Percentiles rank a stretch among this genome's conserved stretches.
phyloP scores from a whole-genome alignment of 2,113 vertebrate species.

The Apus apus region DNA sequence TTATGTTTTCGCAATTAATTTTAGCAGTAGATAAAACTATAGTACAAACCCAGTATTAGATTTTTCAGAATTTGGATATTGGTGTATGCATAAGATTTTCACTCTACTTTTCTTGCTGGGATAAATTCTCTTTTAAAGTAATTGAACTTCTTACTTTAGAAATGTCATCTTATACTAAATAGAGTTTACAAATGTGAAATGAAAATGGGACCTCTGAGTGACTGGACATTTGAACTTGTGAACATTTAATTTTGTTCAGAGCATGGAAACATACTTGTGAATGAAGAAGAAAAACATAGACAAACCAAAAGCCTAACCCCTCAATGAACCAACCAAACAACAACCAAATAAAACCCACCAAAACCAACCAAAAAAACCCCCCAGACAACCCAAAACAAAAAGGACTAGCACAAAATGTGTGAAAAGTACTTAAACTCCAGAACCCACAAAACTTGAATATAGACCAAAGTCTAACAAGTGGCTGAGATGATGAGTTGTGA shows the following conservation, averaged over 20 bases:
- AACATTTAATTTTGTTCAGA: background rate
- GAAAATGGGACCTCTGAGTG: background rate
- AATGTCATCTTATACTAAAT: background rate
- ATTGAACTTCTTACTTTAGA: background rate
- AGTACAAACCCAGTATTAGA: background rate
- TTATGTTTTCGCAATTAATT: background rate
- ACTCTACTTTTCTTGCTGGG: background rate
- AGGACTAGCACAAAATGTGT: background rate
- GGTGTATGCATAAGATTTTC: background rate
- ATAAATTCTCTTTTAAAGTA: background rate
- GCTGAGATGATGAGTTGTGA: background rate
- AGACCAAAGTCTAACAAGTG: background rate
- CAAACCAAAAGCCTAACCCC: background rate
- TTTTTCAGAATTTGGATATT: background rate
- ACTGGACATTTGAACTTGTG: background rate
- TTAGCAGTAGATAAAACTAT: background rate
- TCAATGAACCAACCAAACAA: background rate
- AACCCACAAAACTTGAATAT: fast-evolving
- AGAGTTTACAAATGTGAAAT: background rate
- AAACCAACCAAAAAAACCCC: background rate
- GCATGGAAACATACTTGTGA: background rate
- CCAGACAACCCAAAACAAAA: background rate
- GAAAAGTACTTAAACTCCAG: background rate
- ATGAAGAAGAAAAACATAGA: background rate
- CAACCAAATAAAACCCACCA: background rate